Base-by-base conservation (phyloP, 2,797 vertebrate genomes). In the Enteromius fasciolatus region DNA sequence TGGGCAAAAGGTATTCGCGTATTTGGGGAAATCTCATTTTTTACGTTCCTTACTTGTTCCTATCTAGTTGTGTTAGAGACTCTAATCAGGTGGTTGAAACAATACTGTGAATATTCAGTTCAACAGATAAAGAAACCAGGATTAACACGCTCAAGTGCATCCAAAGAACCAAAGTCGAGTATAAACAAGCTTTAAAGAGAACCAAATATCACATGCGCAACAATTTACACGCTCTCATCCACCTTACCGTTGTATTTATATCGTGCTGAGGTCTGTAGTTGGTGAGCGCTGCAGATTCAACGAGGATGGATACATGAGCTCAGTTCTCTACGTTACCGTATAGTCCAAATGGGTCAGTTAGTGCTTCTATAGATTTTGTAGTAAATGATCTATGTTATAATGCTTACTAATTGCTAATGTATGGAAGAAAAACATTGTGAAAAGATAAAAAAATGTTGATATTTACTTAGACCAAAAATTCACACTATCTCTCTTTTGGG, bases 401-500 rank as follows among this genome's bases (percentile, higher is more conserved):
- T 94, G 94, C 95, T 93, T 94, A 93, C 94, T 94, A 94, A 95
- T 95, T 90, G 92, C 92, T 95, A 91, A 94, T 93, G 93, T 95
- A 95, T 94, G 92, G 90, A 95, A 85, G 90, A 92, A 91, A 89
- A 92, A 94, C 94, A 94, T 90, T 83, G 87, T 91, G 93, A 94
- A 88, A 84, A 89, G 90, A 92, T 89, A 91, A 93, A 88, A 93
- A 93, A 94, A 94, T 82, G 87, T 90, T 91, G 89, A 93, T 92
- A 89, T 93, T 94, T 92, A 94, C 94, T 94, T 96, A 96, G 95
- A 97, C 95, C 95, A 97, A 97, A 97, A 95, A 95, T 93, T 91
- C 91, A 87, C 90, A 88, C 86, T 94, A 91, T 94, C 91, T 95
- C 94, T 93, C 93, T 93, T 90, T 92, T 85, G 83, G 86, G 77